Evolutionary conservation across 2,888 invertebrate species (phyloP).

Genomic region (Achlya flavicornis): DNA sequence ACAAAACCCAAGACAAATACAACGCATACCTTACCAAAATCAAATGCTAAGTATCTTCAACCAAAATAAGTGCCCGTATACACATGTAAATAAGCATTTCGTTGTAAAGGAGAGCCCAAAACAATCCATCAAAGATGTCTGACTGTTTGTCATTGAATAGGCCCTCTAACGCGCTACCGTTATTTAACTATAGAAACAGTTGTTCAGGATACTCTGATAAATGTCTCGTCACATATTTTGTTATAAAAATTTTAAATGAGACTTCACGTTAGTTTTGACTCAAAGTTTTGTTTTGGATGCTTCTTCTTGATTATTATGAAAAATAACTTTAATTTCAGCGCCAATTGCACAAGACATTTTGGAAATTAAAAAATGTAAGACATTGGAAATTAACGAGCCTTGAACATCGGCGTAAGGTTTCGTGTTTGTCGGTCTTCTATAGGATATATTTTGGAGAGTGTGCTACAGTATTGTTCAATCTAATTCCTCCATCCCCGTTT

Average conservation of each 20-base stretch:
- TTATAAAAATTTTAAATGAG: constrained; percentile 17
- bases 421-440: no score
- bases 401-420: no score
- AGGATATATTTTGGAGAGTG: no score
- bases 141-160: constrained; percentile 39
- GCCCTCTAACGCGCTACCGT: constrained; percentile 33
- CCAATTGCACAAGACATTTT: no score
- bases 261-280: constrained; percentile 6
- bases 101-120: constrained; percentile 32
- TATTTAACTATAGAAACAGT: constrained; percentile 20
- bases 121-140: constrained; percentile 46
- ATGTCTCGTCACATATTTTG: constrained; percentile 11
- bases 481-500: no score
- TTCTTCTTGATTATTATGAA: not conserved
- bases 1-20: constrained; percentile 5
- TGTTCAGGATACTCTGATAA: constrained; percentile 14
- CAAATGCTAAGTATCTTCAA: constrained; percentile 13
- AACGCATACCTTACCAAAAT: constrained; percentile 21
- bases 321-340: not conserved
- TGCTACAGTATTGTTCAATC: no score
- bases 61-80: constrained; percentile 16
- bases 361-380: no score
- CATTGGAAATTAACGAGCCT: no score
- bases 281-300: not conserved
- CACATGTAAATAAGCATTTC: constrained; percentile 26